A percentile compares a stretch with the other conserved stretches of the same genome.
These are phyloP conservation scores for Zootoca vivipara DNA, from an alignment of 2,113 vertebrate genomes.

Conservation along the genomic window DNA sequence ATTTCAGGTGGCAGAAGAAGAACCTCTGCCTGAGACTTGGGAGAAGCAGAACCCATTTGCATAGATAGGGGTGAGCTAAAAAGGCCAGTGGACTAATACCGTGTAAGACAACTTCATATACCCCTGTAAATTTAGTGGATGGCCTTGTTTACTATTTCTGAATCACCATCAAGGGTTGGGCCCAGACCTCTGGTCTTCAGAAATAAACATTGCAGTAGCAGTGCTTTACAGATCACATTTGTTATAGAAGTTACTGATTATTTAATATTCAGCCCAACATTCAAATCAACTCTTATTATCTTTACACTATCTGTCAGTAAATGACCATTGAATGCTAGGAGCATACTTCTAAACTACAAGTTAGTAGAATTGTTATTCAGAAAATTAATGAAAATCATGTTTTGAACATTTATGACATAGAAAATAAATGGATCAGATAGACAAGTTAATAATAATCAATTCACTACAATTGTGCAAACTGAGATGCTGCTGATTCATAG, in stretches of 20 bases:
- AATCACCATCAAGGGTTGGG: background rate
- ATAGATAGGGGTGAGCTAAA: background rate
- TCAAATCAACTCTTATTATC: background rate
- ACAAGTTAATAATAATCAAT: constrained; percentile 60
- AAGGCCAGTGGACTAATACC: background rate
- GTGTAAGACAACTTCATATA: background rate
- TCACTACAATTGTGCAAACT: constrained; percentile 56
- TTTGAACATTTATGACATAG: constrained; percentile 40
- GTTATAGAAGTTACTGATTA: background rate
- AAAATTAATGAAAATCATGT: constrained; percentile 52
- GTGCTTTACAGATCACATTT: background rate
- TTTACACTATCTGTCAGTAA: background rate
- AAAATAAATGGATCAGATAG: constrained; percentile 37
- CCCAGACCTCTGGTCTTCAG: background rate
- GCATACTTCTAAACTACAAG: constrained; percentile 36
- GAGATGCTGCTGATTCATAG: constrained; percentile 46
- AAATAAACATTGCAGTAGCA: background rate
- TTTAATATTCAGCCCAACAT: constrained; percentile 23
- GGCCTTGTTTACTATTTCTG: background rate
- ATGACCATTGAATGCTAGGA: background rate
- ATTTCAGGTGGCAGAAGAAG: background rate
- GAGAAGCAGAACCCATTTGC: background rate
- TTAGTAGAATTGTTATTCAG: constrained; percentile 18
- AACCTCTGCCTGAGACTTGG: background rate
- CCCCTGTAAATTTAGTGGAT: background rate